Conservation (phyloP, 2,888 invertebrate species). For the Drosophila fungiperda region DNA sequence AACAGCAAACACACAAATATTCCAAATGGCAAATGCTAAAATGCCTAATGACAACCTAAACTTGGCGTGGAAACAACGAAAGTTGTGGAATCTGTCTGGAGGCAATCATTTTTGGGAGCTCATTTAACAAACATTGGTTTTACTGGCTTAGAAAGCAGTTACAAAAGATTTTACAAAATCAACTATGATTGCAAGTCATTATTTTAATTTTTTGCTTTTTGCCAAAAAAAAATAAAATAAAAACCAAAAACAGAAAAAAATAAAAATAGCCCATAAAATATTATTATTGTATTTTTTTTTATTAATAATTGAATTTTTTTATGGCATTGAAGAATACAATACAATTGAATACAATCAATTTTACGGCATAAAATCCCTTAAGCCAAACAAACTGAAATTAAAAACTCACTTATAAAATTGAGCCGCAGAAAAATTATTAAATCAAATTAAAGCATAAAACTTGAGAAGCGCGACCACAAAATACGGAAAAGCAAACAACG, state of each 20-base stretch:
- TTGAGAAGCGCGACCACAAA: conserved; percentile 18
- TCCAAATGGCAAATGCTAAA: conserved; percentile 43
- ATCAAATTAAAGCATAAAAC: conserved; percentile 70
- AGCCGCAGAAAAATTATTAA: conserved; percentile 30
- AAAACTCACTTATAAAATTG: conserved; percentile 22
- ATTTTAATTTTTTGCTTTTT: neutral
- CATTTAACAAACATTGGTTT: conserved; percentile 32
- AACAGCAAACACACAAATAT: conserved; percentile 33
- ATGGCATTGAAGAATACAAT: neutral
- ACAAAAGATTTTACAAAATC: neutral
- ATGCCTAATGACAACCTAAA: conserved; percentile 32
- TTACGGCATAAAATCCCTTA: neutral
- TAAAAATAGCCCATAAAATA: neutral
- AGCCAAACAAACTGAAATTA: conserved; percentile 15
- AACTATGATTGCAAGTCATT: neutral
- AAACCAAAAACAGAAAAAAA: neutral
- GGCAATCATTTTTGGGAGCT: conserved; percentile 33
- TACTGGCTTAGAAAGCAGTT: conserved; percentile 1
- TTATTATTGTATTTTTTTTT: neutral
- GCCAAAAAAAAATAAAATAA: neutral
- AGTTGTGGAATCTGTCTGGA: conserved; percentile 33
- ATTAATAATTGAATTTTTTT: neutral
- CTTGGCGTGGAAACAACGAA: conserved; percentile 8
- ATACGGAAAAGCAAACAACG: conserved; percentile 1
- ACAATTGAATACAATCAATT: neutral